Percentiles rank a stretch among this genome's conserved stretches.
Evolutionary conservation across 2,113 vertebrate species (phyloP).

Genomic region (Callipepla squamata): DNA sequence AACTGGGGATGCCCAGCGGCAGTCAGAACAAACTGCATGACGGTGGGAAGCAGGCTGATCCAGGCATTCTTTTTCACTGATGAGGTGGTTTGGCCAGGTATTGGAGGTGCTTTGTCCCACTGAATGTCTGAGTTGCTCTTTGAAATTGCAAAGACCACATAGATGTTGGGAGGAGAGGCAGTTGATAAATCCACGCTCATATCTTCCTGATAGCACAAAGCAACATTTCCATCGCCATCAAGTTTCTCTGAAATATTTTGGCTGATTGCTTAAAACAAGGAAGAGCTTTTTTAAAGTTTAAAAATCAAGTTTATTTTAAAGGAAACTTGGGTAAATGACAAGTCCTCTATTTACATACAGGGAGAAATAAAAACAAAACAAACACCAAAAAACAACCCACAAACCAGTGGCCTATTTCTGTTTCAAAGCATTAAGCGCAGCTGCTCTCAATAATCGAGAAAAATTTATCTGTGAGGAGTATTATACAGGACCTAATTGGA

Average conservation of each 20-base stretch:
- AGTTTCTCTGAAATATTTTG: not conserved
- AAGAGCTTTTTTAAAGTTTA: not conserved
- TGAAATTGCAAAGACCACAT: not conserved
- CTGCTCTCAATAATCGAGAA: not conserved
- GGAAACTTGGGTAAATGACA: not conserved
- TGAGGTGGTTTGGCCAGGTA: rapidly evolving
- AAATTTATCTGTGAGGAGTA: not conserved
- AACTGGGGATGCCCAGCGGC: not conserved
- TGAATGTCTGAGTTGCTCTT: not conserved
- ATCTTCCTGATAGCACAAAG: not conserved
- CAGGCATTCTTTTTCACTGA: not conserved
- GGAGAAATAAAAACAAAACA: not conserved
- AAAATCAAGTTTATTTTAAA: not conserved
- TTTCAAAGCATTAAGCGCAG: not conserved
- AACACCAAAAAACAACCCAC: too few relatives aligned
- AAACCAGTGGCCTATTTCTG: not conserved
- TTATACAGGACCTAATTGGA: not conserved
- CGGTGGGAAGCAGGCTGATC: not conserved
- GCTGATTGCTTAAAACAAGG: not conserved
- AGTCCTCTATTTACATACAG: not conserved
- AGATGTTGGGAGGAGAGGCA: not conserved
- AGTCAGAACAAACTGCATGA: not conserved
- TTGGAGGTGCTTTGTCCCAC: not conserved
- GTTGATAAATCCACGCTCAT: not conserved
- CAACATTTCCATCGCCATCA: not conserved